Conservation (phyloP, 2,113 vertebrate species). For the Peromyscus maniculatus region DNA sequence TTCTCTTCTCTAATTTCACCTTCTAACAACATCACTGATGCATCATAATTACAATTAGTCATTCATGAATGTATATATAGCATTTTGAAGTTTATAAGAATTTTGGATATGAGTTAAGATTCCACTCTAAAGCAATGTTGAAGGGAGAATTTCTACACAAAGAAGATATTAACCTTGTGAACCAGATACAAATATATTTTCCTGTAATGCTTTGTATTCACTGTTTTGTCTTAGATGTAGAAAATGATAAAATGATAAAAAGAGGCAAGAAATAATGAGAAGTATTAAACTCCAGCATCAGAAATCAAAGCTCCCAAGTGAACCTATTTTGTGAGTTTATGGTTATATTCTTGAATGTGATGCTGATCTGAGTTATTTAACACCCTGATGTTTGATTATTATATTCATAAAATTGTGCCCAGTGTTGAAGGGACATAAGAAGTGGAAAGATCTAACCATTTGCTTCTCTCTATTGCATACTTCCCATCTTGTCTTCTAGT, state of each 20-base stretch:
- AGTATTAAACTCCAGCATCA: background rate
- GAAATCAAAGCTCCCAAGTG: background rate
- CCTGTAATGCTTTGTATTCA: background rate
- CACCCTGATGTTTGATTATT: background rate
- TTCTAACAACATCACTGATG: background rate
- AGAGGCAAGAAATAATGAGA: background rate
- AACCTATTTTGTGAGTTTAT: background rate
- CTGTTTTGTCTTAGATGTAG: background rate
- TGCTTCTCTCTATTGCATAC: background rate
- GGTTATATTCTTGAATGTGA: background rate
- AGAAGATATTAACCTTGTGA: background rate
- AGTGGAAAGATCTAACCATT: background rate
- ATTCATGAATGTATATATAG: background rate
- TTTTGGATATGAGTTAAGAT: background rate
- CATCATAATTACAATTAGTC: background rate
- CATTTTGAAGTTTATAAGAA: background rate
- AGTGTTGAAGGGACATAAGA: background rate
- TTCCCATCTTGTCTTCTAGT: background rate
- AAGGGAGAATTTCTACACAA: background rate
- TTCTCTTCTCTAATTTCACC: background rate
- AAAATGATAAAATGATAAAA: background rate
- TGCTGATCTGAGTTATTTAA: background rate
- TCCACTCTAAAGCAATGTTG: constrained; percentile 9
- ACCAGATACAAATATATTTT: background rate
- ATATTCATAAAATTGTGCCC: background rate